Base-by-base conservation (phyloP, 2,797 vertebrate species). In the Platyrinchus mystaceus region DNA sequence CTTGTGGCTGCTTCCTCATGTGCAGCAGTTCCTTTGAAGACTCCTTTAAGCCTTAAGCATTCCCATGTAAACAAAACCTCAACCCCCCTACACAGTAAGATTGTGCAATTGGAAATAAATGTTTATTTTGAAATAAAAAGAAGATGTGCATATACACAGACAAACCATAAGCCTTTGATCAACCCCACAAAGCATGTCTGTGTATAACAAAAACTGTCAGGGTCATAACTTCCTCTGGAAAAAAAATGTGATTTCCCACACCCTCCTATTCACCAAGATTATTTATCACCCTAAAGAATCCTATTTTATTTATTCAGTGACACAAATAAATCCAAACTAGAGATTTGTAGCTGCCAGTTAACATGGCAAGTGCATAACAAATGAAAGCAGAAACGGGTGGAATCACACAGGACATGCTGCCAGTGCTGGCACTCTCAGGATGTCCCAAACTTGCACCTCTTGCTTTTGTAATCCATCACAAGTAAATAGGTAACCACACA, bases 101-200 rank as follows among this genome's bases (percentile, higher is more conserved):
- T 74, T 80, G 59, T 36, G 58, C 62, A 78, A 88, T 23, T 84
- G 76, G 87, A 88, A 96, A 86, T 68, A 93, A 91, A 75, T n/a
- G 69, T 88, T 95, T 93, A 44, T 85, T 95, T 84, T 90, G 43
- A 95, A 94, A 84, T 78, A 70, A 83, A 89, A 89, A 71, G 53
- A 84, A 6, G 28, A 60, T 32, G 46, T 75, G 63, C 60, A 62
- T 66, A 68, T 18, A 88, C 5, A 71, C 55, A 94, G 62, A 69
- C 75, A 93, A 86, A 50, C 47, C 83, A 55, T 28, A 79, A 79
- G 63, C n/a, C 92, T 95, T 95, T 94, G 73, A 92, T 92, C 88
- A 88, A 34, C 14, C 66, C 69, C 64, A 62, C 67, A 93, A 92
- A 84, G 83, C 73, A 30, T 5, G 23, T 43, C 88, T 88, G 69